These are phyloP conservation scores for Neotoxoptera formosana DNA, from an alignment of 1,140 invertebrate genomes.

Conservation along the genomic window DNA sequence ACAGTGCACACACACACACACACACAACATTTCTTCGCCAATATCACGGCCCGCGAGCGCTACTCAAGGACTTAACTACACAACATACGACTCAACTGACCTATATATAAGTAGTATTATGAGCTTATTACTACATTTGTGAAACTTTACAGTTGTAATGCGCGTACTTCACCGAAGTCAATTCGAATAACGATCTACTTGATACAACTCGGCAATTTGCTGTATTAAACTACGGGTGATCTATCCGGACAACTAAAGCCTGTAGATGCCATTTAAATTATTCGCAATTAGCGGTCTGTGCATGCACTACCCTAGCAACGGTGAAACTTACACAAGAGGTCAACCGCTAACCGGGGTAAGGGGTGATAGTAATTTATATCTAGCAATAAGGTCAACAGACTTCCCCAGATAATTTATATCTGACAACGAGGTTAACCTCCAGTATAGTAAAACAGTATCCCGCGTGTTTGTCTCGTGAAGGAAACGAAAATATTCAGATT, in stretches of 20 bases:
- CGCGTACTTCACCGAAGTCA: background rate
- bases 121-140: background rate
- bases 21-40: background rate
- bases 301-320: background rate
- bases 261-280: slow-evolving; percentile 7
- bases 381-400: background rate
- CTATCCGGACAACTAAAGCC: background rate
- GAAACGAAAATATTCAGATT: background rate
- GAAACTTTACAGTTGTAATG: background rate
- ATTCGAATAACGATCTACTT: background rate
- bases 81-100: background rate
- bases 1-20: background rate
- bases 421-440: background rate
- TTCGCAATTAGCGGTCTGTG: background rate
- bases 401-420: background rate
- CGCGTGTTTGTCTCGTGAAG: background rate
- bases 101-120: background rate
- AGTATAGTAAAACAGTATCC: background rate
- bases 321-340: background rate
- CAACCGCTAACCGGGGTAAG: background rate
- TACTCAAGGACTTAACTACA: background rate
- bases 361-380: background rate
- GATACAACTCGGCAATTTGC: background rate
- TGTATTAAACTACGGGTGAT: background rate
- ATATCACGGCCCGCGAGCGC: background rate